A percentile compares a stretch with the other conserved stretches of the same genome.
These are phyloP conservation scores for Drosophila subquinaria DNA, from an alignment of 2,888 invertebrate species.

Conservation along the genomic window DNA sequence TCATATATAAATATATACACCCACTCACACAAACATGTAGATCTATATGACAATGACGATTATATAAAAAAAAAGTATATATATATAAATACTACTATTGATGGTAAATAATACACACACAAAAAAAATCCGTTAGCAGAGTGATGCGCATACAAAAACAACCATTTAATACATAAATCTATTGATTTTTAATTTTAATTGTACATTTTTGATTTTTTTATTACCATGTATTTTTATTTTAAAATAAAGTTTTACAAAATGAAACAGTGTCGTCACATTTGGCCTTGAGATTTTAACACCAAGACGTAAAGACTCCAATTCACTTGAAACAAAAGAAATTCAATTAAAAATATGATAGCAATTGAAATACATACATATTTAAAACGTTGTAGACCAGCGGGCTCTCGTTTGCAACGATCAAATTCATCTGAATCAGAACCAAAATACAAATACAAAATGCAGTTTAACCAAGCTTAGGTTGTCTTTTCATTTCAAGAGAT, in stretches of 20 bases:
- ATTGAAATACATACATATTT: constrained; percentile 1
- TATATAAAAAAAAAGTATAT: constrained; percentile 29
- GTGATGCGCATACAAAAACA: constrained; percentile 54
- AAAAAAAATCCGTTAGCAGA: constrained; percentile 38
- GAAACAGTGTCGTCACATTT: constrained; percentile 49
- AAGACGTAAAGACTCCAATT: constrained; percentile 15
- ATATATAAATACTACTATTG: constrained; percentile 27
- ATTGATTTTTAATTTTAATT: constrained; percentile 76
- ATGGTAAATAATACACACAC: constrained; percentile 29
- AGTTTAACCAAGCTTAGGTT: constrained; percentile 36
- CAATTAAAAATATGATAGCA: constrained; percentile 19
- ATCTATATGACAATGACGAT: constrained; percentile 47
- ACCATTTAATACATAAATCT: constrained; percentile 62
- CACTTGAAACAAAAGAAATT: constrained; percentile 4
- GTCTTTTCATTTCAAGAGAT: constrained; percentile 51
- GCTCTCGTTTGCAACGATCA: constrained; percentile 64
- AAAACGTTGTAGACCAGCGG: constrained; percentile 66
- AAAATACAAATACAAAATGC: constrained; percentile 1
- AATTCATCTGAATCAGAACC: constrained; percentile 30
- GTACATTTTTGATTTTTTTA: constrained; percentile 78
- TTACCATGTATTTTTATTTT: constrained; percentile 78
- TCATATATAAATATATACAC: constrained; percentile 60
- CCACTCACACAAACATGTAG: constrained; percentile 47
- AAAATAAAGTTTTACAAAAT: constrained; percentile 78
- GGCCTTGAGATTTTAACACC: constrained; percentile 42